Conservation (phyloP, 2,888 invertebrate species). For the Hipparchia sbordonii region DNA sequence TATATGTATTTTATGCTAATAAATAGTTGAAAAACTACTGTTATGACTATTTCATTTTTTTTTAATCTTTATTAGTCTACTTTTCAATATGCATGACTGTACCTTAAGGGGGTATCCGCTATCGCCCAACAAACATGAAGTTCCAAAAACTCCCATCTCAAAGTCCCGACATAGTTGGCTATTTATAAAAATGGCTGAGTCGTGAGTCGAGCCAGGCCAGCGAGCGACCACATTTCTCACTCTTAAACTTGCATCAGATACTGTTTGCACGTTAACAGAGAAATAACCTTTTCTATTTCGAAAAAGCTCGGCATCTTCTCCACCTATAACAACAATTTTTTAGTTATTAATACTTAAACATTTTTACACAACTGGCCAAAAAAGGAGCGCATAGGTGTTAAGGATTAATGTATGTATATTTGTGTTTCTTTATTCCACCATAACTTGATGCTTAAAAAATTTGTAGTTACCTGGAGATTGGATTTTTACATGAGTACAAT, state of each 20-base stretch:
- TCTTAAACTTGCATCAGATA: background rate
- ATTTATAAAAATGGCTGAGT: background rate
- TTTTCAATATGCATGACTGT: background rate
- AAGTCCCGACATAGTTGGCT: slow-evolving; percentile 3
- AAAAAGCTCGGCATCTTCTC: background rate
- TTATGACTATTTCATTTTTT: background rate
- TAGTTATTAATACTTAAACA: no score
- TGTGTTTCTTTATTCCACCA: no score
- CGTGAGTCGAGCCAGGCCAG: background rate
- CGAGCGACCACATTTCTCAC: background rate
- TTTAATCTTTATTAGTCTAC: slow-evolving; percentile 1
- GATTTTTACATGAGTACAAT: no score
- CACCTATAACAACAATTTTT: background rate
- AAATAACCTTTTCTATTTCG: background rate
- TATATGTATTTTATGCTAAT: no score
- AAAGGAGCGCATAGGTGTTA: no score
- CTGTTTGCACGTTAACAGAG: background rate
- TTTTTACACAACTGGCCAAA: no score
- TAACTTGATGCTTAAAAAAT: no score
- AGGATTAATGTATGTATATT: no score
- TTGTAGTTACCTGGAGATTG: no score
- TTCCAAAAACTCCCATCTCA: slow-evolving; percentile 3
- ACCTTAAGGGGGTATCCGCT: background rate
- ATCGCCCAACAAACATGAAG: slow-evolving; percentile 2
- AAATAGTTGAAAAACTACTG: background rate